Evolutionary conservation across 1,140 invertebrate species (phyloP).

Genomic region (Dendrolimus punctatus): DNA sequence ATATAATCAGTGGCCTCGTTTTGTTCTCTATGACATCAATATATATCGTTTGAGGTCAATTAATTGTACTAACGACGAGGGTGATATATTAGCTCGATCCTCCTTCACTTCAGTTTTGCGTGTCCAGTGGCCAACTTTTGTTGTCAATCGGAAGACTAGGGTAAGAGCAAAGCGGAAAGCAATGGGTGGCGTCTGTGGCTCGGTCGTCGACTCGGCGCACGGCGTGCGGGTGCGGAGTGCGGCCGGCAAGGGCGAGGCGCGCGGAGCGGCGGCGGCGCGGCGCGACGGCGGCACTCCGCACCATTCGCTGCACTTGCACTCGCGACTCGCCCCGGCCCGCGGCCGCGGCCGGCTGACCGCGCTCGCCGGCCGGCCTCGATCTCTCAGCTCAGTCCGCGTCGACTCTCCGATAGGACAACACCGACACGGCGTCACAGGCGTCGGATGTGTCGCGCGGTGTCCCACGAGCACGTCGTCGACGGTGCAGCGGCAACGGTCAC

Average conservation of each 20-base stretch:
- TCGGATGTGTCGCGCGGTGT: slow-evolving; percentile 34
- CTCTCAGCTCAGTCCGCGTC: slow-evolving; percentile 38
- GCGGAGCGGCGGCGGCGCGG: slow-evolving; percentile 16
- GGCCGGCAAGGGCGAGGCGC: slow-evolving; percentile 7
- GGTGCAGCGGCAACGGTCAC: slow-evolving; percentile 21
- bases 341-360: slow-evolving; percentile 25
- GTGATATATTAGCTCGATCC: not conserved
- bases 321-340: slow-evolving; percentile 10
- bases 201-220: slow-evolving; percentile 6
- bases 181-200: slow-evolving; percentile 15
- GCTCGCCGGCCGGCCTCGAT: slow-evolving; percentile 11
- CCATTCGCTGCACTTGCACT: slow-evolving; percentile 32
- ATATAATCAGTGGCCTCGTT: slow-evolving; percentile 3
- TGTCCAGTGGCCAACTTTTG: not conserved
- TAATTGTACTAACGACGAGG: not conserved
- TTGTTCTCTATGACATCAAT: not conserved
- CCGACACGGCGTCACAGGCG: slow-evolving; percentile 28
- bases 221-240: slow-evolving; percentile 8
- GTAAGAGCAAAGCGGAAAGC: slow-evolving; percentile 16
- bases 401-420: slow-evolving; percentile 42
- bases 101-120: not conserved
- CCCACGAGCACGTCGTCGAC: slow-evolving; percentile 11
- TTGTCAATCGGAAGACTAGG: not conserved
- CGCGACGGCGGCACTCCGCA: slow-evolving; percentile 30
- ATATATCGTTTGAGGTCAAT: slow-evolving; percentile 1